A percentile compares a stretch with the other conserved stretches of the same genome.
Evolutionary conservation across 2,888 invertebrate species (phyloP).

Genomic region (Aphodius granarius): DNA sequence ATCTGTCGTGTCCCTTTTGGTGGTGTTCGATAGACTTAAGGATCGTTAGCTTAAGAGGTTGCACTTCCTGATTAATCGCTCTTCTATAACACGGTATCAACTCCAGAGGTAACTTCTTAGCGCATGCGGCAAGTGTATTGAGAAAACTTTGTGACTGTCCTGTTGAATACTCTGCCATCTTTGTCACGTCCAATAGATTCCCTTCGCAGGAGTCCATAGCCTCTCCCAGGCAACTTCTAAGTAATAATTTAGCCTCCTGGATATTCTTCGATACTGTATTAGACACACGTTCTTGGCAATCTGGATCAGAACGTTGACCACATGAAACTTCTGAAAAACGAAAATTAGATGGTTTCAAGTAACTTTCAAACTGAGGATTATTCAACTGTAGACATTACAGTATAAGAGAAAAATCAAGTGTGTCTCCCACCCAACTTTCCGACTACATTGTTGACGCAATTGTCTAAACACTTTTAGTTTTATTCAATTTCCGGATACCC

Average conservation of each 20-base stretch:
- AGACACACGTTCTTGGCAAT: background rate
- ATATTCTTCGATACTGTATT: background rate
- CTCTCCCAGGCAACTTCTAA: background rate
- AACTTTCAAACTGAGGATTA: no score
- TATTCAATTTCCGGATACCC: background rate
- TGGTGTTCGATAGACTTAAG: conserved; percentile 43
- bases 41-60: conserved; percentile 43
- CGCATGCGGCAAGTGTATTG: conserved; percentile 40
- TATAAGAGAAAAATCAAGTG: no score
- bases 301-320: background rate
- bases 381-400: no score
- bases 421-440: no score
- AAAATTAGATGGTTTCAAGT: no score
- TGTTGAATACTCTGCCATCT: background rate
- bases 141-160: conserved; percentile 36
- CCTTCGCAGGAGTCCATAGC: background rate
- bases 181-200: background rate
- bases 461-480: background rate
- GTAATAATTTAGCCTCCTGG: background rate
- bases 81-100: conserved; percentile 45
- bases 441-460: no score
- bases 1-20: conserved; percentile 39
- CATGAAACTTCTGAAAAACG: background rate
- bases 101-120: conserved; percentile 29
- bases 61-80: conserved; percentile 40